phyloP scores from a whole-genome alignment of 2,113 vertebrate species.

The Halichoerus grypus region DNA sequence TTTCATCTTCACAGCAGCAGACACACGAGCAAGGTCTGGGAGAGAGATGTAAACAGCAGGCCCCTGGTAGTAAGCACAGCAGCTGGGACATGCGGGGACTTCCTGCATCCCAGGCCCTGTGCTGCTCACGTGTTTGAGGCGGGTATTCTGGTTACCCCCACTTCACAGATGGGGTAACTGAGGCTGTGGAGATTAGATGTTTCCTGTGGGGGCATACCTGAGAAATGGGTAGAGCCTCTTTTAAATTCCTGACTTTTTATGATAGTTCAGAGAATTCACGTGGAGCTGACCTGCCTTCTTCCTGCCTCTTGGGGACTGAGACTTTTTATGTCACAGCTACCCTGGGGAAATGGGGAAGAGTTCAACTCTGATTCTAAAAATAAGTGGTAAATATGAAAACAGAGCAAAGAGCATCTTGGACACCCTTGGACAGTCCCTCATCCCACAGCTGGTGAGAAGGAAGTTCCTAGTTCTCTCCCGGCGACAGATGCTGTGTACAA shows the following conservation, averaged over 20 bases:
- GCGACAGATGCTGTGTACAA: neutral
- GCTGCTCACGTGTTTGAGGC: neutral
- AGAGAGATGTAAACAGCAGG: neutral
- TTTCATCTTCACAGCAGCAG: neutral
- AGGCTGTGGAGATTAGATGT: neutral
- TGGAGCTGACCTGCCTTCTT: neutral
- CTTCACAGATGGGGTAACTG: neutral
- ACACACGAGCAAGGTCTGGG: neutral
- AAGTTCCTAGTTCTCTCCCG: neutral
- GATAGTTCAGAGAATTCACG: neutral
- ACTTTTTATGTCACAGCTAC: neutral
- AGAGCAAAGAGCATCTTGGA: neutral
- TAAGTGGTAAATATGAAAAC: neutral
- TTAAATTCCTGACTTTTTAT: neutral
- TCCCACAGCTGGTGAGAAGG: neutral
- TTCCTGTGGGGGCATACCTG: neutral
- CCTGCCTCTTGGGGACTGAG: neutral
- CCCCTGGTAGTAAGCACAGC: accelerated
- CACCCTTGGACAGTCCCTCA: neutral
- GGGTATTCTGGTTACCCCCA: neutral
- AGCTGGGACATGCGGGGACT: accelerated
- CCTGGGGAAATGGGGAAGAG: too few relatives aligned
- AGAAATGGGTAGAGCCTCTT: neutral
- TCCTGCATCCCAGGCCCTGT: accelerated
- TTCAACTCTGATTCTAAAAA: neutral